A percentile compares a stretch with the other conserved stretches of the same genome.
Conservation (phyloP, 2,888 invertebrate genomes). For the Tenthredo notha region DNA sequence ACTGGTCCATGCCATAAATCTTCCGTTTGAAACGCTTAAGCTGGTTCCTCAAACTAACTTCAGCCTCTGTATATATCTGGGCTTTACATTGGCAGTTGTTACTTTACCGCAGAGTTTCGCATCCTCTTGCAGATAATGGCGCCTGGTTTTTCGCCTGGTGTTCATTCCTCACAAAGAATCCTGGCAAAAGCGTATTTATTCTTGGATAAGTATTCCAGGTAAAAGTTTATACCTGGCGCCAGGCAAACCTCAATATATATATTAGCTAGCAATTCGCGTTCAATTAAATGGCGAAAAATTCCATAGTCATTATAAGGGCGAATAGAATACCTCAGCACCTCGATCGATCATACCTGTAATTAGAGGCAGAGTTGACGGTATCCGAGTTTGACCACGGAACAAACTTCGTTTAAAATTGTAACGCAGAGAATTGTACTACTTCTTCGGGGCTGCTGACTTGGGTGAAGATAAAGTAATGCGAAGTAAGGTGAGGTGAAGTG, state of each 20-base stretch:
- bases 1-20: conserved; percentile 41
- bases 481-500: neutral
- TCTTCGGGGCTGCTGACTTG: neutral
- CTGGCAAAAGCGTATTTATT: conserved; percentile 37
- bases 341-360: neutral
- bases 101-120: neutral
- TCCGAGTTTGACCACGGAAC: neutral
- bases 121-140: conserved; percentile 38
- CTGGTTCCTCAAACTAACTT: conserved; percentile 29
- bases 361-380: neutral
- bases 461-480: neutral
- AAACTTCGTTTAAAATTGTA: neutral
- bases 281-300: neutral
- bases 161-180: conserved; percentile 19
- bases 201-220: conserved; percentile 6
- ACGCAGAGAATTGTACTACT: neutral
- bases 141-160: conserved; percentile 44
- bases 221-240: conserved; percentile 29
- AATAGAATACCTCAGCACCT: conserved; percentile 8
- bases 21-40: conserved; percentile 2
- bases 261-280: conserved; percentile 11
- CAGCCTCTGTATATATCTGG: neutral
- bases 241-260: neutral
- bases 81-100: neutral
- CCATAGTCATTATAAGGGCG: neutral